These are phyloP conservation scores for Cyprinus carpio DNA, from an alignment of 2,113 vertebrate species.

Conservation along the genomic window DNA sequence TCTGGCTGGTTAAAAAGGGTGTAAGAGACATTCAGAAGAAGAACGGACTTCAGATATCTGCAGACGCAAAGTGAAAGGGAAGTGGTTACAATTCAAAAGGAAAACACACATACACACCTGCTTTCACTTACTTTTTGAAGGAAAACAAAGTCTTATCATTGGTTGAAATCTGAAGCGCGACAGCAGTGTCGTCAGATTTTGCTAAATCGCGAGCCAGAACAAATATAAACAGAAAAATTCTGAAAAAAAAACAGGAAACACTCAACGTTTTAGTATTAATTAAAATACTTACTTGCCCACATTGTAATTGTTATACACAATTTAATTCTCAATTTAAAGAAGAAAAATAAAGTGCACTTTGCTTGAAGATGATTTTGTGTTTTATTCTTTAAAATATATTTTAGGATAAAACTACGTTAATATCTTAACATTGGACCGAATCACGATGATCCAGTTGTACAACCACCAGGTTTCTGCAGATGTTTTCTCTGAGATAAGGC, in stretches of 20 bases:
- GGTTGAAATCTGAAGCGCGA: slow-evolving; percentile 36
- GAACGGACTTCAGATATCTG: slow-evolving; percentile 51
- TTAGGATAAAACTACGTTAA: not conserved
- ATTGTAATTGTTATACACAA: not conserved
- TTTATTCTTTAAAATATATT: not conserved
- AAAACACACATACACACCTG: slow-evolving; percentile 53
- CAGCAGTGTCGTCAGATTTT: slow-evolving; percentile 6
- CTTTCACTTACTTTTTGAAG: slow-evolving; percentile 56
- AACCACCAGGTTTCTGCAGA: not conserved
- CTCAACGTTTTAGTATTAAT: not conserved
- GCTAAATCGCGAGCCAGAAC: slow-evolving; percentile 3
- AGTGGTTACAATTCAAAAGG: slow-evolving; percentile 55
- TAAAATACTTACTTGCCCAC: not conserved
- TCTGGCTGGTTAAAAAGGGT: slow-evolving; percentile 16
- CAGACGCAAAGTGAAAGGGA: slow-evolving; percentile 45
- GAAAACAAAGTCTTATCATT: slow-evolving; percentile 55
- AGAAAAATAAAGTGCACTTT: not conserved
- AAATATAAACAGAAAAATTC: not conserved
- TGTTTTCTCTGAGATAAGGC: slow-evolving; percentile 22
- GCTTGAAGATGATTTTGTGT: not conserved
- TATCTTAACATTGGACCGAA: not conserved
- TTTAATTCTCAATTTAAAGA: not conserved
- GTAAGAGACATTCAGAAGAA: slow-evolving; percentile 22
- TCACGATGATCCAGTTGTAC: not conserved
- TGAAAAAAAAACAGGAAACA: slow-evolving; percentile 23